A percentile compares a stretch with the other conserved stretches of the same genome.
Evolutionary conservation across 2,888 invertebrate species (phyloP).

Genomic region (Aphodius granarius): DNA sequence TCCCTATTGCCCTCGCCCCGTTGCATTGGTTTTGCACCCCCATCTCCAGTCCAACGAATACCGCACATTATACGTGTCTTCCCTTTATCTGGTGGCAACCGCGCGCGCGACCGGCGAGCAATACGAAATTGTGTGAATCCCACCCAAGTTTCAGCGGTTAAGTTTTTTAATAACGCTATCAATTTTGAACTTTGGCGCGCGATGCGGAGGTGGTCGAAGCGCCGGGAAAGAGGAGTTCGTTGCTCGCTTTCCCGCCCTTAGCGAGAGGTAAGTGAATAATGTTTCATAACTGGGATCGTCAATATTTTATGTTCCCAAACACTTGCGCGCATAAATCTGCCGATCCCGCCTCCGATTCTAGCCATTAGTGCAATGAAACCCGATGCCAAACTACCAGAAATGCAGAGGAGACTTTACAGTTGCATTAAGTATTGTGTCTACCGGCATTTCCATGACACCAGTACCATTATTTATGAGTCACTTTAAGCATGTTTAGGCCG

Average conservation of each 20-base stretch:
- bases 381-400: too few relatives aligned
- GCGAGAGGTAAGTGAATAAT: conserved; percentile 1
- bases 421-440: too few relatives aligned
- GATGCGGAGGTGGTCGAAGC: neutral
- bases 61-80: conserved; percentile 12
- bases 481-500: too few relatives aligned
- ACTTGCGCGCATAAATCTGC: too few relatives aligned
- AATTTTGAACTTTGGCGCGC: conserved; percentile 6
- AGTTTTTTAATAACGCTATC: conserved; percentile 13
- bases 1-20: neutral
- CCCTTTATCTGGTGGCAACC: conserved; percentile 1
- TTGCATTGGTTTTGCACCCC: conserved; percentile 9
- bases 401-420: too few relatives aligned
- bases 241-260: neutral
- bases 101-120: neutral
- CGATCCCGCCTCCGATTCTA: too few relatives aligned
- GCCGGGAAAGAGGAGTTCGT: neutral
- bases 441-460: too few relatives aligned
- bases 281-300: conserved; percentile 3
- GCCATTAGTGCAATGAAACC: too few relatives aligned
- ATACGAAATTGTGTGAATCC: conserved; percentile 6
- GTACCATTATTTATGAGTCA: too few relatives aligned
- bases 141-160: conserved; percentile 12
- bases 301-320: neutral
- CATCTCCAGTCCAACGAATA: neutral